Evolutionary conservation across 2,797 vertebrate genomes (phyloP), one percentile per base, ranked within the genome.

Genomic region (Poeciliopsis gracilis): DNA sequence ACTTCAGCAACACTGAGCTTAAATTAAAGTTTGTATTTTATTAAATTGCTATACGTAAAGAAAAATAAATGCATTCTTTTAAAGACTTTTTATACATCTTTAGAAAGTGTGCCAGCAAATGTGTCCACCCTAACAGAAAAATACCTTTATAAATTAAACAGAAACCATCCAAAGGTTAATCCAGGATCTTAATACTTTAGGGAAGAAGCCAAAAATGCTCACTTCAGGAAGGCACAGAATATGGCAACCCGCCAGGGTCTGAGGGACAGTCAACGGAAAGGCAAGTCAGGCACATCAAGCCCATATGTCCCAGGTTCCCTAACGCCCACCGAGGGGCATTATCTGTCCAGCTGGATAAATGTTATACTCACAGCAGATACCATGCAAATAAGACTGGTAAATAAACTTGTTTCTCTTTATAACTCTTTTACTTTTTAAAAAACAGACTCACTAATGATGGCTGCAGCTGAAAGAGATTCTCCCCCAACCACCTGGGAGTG

Each of bases 301-400:
- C 89, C 89, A 90, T 86, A 89, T 91, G 86, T 84, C 77, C 75
- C 80, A 69, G 77, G 73, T 84, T 79, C 79, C 80, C 51, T 77
- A 59, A 80, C 72, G 80, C 76, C 83, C 84, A 72, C 67, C 33
- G 49, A 85, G 45, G 75, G 59, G 73, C 57, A 49, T 25, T n/a
- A 74, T 8, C 15, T 72, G 70, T 59, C 77, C 81, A 73, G 59
- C 41, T 33, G 81, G 77, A 85, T 77, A 46, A 73, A 83, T 70
- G 72, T 75, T 82, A 77, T 63, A 80, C 78, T 76, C 76, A 81
- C 73, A 53, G 79, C 51, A 73, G 70, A 80, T 74, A 73, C 72
- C 75, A 36, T 33, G 53, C 23, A 43, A 75, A 76, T 36, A 71
- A 36, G 78, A 38, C 57, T 7, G n/a, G 6, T 71, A 61, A 78